Percentiles rank a stretch among this genome's conserved stretches.
phyloP scores from a whole-genome alignment of 2,797 vertebrate genomes.

The Sciurus vulgaris region DNA sequence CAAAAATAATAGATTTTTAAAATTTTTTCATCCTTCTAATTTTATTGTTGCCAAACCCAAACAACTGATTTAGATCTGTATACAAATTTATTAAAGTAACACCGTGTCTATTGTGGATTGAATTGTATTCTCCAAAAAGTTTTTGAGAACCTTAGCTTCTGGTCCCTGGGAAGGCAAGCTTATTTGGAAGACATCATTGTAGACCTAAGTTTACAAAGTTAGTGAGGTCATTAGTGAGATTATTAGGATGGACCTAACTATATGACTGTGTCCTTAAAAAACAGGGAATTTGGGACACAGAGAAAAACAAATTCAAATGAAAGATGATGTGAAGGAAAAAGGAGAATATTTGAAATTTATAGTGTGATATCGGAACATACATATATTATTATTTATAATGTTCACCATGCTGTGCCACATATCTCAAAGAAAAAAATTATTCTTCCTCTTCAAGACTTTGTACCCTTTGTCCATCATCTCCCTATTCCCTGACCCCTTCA shows the following conservation, averaged over 20 bases:
- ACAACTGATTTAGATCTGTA: background rate
- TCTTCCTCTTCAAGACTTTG: background rate
- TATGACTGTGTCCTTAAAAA: background rate
- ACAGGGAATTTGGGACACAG: background rate
- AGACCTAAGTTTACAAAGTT: background rate
- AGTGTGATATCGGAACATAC: background rate
- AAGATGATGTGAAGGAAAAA: background rate
- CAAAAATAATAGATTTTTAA: too few relatives aligned
- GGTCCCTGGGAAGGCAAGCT: background rate
- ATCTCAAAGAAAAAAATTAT: background rate
- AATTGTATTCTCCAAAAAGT: background rate
- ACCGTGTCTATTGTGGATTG: background rate
- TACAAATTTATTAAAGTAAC: background rate
- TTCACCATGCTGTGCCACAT: background rate
- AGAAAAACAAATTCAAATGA: background rate
- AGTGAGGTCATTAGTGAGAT: too few relatives aligned
- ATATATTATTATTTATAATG: background rate
- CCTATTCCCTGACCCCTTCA: too few relatives aligned
- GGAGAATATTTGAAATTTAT: background rate
- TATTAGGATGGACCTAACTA: background rate
- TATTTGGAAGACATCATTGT: background rate
- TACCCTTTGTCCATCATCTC: background rate
- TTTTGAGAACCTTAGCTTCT: background rate
- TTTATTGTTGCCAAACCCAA: background rate
- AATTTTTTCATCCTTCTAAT: background rate